Evolutionary conservation across 2,113 vertebrate genomes (phyloP), one percentile per base, ranked within the genome.

Genomic region (Mormoops blainvillei): DNA sequence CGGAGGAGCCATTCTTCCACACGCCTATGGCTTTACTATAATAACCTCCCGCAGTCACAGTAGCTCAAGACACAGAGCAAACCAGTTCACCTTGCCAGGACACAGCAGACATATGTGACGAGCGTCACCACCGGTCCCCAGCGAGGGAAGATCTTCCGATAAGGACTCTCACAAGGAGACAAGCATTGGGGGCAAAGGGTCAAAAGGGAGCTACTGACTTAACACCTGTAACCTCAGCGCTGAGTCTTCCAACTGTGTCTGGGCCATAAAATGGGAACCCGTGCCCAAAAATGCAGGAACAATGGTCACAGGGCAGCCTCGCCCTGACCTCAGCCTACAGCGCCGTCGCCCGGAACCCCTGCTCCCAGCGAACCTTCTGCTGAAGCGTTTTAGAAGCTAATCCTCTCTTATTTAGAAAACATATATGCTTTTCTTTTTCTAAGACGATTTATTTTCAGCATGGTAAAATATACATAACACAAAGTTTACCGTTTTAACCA

Each of bases 261-360:
- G 2, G 5, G 28, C 6, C 13, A 0, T 38, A 38, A 31, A 26
- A 22, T 2, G 20, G 33, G 4, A 6, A 2, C 4, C 0, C 9
- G 33, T 7, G 24, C 9, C 2, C 2, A 6, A 43, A 48, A 81
- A 2, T 0, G 2, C 19, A 9, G 28, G 20, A 38, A 16, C 16
- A 26, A 28, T 0, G 0, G 5, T 9, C 10, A 31, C 33, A 1
- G 67, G 38, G 18, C 24, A 68, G 22, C 0, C 74, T 81, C n/a
- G 1, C 36, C 43, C 31, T 18, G 22, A 15, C 9, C 38, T n/a
- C 41, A 2, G 50, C 24, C 7, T 9, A 4, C 0, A 20, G 61
- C 11, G 38, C 13, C 7, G 0, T 20, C 7, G 15, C 43, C 63
- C 36, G 15, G 24, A 73, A 15, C n/a, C 67, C 36, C 18, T 63